These are phyloP conservation scores for Heterodera carotae DNA, from an alignment of 1,140 invertebrate genomes.

Conservation along the genomic window DNA sequence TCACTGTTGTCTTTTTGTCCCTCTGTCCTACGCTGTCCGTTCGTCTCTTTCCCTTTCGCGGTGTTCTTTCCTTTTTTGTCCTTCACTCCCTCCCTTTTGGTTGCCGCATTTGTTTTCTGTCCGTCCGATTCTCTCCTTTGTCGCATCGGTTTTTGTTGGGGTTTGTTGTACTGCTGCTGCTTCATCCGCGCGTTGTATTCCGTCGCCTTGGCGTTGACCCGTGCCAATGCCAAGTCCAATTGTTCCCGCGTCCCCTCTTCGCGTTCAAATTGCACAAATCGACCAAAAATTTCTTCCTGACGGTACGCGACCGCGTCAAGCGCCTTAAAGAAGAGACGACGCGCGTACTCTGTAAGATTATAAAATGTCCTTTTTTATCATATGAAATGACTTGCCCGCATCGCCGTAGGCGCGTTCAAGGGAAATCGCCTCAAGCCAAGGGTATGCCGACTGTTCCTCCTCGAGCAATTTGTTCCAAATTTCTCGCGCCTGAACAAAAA, in stretches of 20 bases:
- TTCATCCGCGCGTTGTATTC: background rate
- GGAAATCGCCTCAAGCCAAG: conserved; percentile 46
- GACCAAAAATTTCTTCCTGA: conserved; percentile 39
- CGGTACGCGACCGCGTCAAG: conserved; percentile 49
- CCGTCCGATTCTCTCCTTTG: background rate
- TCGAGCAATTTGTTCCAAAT: conserved; percentile 38
- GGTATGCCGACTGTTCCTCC: conserved; percentile 17
- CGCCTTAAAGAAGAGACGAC: conserved; percentile 44
- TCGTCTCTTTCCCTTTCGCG: background rate
- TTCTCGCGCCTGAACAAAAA: conserved; percentile 43
- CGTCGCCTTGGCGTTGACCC: conserved; percentile 40
- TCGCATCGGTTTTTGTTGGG: conserved; percentile 5
- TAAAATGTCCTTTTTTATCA: background rate
- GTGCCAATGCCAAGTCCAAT: conserved; percentile 46
- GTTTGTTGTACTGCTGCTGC: conserved; percentile 14
- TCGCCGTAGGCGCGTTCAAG: conserved; percentile 48
- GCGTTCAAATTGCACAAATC: conserved; percentile 52
- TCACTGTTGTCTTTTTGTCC: background rate
- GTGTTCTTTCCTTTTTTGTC: background rate
- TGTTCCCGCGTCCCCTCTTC: conserved; percentile 52
- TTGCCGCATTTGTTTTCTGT: conserved; percentile 2
- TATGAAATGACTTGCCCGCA: background rate
- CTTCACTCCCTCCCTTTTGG: background rate
- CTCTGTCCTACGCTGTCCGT: background rate
- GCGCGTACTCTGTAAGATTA: conserved; percentile 35